These are phyloP conservation scores for Xiphorhynchus erythropygius DNA, from an alignment of 2,797 vertebrate species.

Conservation along the genomic window DNA sequence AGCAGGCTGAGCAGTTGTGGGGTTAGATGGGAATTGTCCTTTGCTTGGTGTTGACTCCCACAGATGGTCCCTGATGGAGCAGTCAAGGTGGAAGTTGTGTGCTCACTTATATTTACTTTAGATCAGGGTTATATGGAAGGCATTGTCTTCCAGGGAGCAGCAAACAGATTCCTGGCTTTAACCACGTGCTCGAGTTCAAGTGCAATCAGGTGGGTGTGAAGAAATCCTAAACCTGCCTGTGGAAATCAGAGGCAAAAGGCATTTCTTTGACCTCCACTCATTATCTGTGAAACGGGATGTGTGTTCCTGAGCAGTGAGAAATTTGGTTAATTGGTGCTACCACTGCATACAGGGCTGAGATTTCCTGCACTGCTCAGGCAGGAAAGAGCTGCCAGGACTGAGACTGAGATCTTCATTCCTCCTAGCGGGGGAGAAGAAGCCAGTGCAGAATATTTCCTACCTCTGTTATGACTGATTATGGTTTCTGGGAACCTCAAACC, in stretches of 20 bases:
- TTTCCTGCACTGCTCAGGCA: not conserved
- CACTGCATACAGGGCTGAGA: not conserved
- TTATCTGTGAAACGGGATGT: not conserved
- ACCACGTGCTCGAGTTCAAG: not conserved
- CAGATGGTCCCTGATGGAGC: not conserved
- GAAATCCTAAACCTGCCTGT: not conserved
- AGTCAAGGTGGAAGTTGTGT: not conserved
- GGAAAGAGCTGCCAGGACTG: not conserved
- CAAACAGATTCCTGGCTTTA: not conserved
- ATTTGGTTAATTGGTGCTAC: not conserved
- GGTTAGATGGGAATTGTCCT: not conserved
- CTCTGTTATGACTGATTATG: rapidly evolving
- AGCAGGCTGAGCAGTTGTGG: not conserved
- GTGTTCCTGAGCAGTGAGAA: not conserved
- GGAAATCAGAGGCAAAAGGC: not conserved
- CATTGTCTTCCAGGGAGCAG: not conserved
- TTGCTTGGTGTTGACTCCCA: not conserved
- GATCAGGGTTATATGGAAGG: not conserved
- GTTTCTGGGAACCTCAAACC: not conserved
- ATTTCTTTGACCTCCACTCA: not conserved
- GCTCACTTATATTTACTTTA: not conserved
- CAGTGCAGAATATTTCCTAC: not conserved
- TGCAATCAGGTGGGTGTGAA: not conserved
- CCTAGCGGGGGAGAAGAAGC: not conserved
- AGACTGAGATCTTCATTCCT: not conserved